These are phyloP conservation scores for Agapostemon virescens DNA, from an alignment of 2,888 invertebrate genomes.

Conservation along the genomic window DNA sequence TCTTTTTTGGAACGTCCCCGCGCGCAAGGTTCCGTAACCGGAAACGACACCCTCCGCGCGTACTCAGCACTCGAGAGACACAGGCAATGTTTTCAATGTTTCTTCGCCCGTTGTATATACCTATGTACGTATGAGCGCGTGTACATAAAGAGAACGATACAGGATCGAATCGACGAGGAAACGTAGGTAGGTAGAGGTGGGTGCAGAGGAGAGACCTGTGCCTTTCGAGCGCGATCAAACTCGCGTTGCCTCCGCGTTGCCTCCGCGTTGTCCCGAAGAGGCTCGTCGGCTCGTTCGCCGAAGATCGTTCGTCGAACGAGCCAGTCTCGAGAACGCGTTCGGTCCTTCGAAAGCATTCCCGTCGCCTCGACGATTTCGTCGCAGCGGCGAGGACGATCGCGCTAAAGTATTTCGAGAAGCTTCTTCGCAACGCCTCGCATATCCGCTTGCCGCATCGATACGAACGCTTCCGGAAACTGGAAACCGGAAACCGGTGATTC, in stretches of 20 bases:
- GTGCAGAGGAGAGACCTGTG: no score
- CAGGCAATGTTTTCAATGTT: not conserved
- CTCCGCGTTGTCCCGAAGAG: no score
- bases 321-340: no score
- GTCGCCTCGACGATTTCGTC: not conserved
- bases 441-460: constrained; percentile 49
- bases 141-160: no score
- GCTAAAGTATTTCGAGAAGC: constrained; percentile 12
- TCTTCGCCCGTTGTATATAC: not conserved
- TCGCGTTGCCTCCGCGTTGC: no score
- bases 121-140: not conserved
- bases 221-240: no score
- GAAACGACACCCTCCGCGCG: not conserved
- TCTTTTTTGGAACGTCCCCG: no score
- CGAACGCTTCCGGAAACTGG: constrained; percentile 25
- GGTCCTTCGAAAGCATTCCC: not conserved
- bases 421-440: constrained; percentile 35
- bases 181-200: no score
- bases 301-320: no score
- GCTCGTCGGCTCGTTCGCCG: no score
- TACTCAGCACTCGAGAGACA: not conserved
- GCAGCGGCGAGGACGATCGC: not conserved
- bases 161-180: not conserved
- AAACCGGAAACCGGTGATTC: constrained; percentile 3
- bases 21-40: no score